Evolutionary conservation across 2,888 invertebrate genomes (phyloP).

Genomic region (Iselma pallidipennis): DNA sequence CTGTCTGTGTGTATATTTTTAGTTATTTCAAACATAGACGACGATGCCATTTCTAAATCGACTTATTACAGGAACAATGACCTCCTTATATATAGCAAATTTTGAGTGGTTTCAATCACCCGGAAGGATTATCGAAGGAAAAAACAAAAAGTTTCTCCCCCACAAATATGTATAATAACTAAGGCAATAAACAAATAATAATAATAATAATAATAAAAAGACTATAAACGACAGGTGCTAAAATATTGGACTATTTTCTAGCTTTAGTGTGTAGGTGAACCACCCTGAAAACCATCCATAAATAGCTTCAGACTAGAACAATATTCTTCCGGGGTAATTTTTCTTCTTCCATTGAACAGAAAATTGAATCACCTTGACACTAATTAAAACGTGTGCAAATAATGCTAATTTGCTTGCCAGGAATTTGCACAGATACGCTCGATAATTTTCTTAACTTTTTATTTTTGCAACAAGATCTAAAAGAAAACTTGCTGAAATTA

Average conservation of each 20-base stretch:
- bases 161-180: too few species aligned
- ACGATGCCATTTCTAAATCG: conserved; percentile 22
- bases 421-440: background rate
- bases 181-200: too few species aligned
- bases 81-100: conserved; percentile 15
- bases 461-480: background rate
- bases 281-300: too few species aligned
- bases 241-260: background rate
- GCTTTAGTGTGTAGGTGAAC: too few species aligned
- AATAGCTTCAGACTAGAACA: too few species aligned
- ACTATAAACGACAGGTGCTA: background rate
- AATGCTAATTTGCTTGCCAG: too few species aligned
- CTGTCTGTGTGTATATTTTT: conserved; percentile 15
- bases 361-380: conserved; percentile 7
- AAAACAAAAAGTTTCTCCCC: conserved; percentile 3
- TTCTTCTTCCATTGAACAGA: background rate
- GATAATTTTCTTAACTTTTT: background rate
- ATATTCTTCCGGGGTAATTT: background rate
- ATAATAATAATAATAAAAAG: background rate
- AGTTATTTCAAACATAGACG: conserved; percentile 11
- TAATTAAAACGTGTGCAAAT: too few species aligned
- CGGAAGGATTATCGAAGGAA: conserved; percentile 8
- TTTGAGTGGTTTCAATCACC: conserved; percentile 22
- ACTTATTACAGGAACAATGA: conserved; percentile 15
- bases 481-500: background rate